These are phyloP conservation scores for Pseudomyrmex cubaensis DNA, from an alignment of 1,140 invertebrate genomes.

Conservation along the genomic window DNA sequence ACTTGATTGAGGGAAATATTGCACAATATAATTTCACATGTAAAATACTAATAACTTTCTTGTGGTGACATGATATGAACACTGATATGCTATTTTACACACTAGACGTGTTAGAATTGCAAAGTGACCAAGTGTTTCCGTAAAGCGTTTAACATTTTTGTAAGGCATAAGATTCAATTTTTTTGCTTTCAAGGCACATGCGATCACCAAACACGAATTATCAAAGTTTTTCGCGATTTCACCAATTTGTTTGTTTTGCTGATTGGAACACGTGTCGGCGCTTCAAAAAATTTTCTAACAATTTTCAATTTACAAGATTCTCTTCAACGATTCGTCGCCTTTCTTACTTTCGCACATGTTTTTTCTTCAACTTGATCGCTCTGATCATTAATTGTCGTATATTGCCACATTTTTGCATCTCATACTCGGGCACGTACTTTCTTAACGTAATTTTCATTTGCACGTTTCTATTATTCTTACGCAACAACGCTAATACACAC, in stretches of 20 bases:
- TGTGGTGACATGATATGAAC: conserved; percentile 34
- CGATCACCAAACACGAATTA: conserved; percentile 33
- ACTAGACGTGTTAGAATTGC: conserved; percentile 38
- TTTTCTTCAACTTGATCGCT: background rate
- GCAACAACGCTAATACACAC: background rate
- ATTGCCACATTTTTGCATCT: background rate
- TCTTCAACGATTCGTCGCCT: too few species aligned
- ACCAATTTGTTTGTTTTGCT: background rate
- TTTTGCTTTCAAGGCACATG: conserved; percentile 63
- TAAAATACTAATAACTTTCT: conserved; percentile 20
- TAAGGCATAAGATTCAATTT: conserved; percentile 58
- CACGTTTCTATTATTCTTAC: background rate
- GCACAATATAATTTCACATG: conserved; percentile 53
- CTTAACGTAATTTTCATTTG: background rate
- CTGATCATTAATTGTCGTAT: conserved; percentile 29
- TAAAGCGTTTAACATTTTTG: conserved; percentile 43
- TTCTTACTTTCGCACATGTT: background rate
- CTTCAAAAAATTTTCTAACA: background rate
- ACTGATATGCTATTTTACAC: conserved; percentile 26
- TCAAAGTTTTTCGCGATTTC: conserved; percentile 19
- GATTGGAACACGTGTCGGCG: too few species aligned
- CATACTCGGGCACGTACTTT: background rate
- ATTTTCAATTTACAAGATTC: background rate
- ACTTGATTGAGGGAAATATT: conserved; percentile 12
- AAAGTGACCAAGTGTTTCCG: conserved; percentile 30